A percentile compares a stretch with the other conserved stretches of the same genome.
These are phyloP conservation scores for Paragorgia papillata DNA, from an alignment of 92 coral and sea anemone genomes.

Conservation along the genomic window DNA sequence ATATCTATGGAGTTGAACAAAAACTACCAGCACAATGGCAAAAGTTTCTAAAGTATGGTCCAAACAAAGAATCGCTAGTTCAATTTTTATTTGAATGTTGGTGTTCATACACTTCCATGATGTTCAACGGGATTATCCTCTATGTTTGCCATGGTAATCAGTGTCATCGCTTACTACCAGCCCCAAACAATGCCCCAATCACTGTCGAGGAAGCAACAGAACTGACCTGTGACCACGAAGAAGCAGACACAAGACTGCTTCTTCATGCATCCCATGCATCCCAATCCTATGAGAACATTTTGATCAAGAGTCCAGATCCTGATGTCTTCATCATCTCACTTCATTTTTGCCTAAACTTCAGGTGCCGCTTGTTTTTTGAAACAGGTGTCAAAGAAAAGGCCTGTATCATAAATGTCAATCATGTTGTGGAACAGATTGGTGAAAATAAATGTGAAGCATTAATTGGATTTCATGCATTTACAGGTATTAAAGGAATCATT, in stretches of 20 bases:
- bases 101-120: conserved; percentile 3
- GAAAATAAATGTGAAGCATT: no score
- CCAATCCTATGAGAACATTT: neutral
- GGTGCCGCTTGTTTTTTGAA: neutral
- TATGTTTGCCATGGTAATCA: conserved; percentile 12
- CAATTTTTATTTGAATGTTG: conserved; percentile 5
- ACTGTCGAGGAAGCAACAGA: neutral
- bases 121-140: neutral
- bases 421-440: no score
- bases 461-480: no score
- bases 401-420: neutral
- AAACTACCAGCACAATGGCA: conserved; percentile 61
- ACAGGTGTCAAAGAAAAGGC: neutral
- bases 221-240: neutral
- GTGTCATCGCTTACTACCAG: conserved; percentile 12
- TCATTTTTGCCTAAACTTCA: neutral
- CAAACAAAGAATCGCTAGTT: conserved; percentile 39
- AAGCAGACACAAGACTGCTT: no score
- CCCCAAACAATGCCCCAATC: neutral
- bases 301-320: neutral
- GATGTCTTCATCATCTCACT: neutral
- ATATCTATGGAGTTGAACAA: conserved; percentile 9
- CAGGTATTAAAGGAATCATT: no score
- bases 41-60: conserved; percentile 55
- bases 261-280: conserved; percentile 22